phyloP scores from a whole-genome alignment of 53 echinoderm and acorn worm genomes.

The Temnopleurus reevesii region DNA sequence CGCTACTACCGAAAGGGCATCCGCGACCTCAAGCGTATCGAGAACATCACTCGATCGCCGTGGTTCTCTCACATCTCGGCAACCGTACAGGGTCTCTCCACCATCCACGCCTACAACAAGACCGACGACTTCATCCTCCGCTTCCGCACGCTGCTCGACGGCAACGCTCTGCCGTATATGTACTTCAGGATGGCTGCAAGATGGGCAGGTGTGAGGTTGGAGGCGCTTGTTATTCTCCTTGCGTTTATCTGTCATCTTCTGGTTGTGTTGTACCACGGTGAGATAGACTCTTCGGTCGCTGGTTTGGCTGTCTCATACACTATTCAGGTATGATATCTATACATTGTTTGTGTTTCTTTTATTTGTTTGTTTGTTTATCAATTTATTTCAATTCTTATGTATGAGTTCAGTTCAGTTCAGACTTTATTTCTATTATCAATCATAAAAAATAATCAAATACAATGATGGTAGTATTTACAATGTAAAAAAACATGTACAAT shows the following conservation, averaged over 20 bases:
- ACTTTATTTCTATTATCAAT: too few relatives aligned
- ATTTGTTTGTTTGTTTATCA: too few relatives aligned
- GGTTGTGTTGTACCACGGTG: conserved; percentile 73
- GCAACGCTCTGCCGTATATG: conserved; percentile 86
- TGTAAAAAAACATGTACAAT: too few relatives aligned
- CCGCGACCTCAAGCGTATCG: conserved; percentile 90
- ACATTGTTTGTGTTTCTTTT: background rate
- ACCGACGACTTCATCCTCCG: conserved; percentile 81
- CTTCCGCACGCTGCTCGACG: conserved; percentile 82
- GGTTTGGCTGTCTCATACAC: conserved; percentile 89
- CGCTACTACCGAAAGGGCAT: conserved; percentile 82
- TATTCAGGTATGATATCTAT: conserved; percentile 67
- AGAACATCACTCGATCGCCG: conserved; percentile 91
- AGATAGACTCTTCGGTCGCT: conserved; percentile 73
- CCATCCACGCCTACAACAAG: conserved; percentile 93
- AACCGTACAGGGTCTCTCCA: conserved; percentile 89
- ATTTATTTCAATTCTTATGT: too few relatives aligned
- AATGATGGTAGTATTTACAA: too few relatives aligned
- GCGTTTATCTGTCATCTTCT: conserved; percentile 69
- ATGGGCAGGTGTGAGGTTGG: conserved; percentile 90
- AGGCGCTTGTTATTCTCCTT: conserved; percentile 67
- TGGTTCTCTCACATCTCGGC: conserved; percentile 99
- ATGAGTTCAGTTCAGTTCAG: too few relatives aligned
- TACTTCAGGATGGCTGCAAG: conserved; percentile 83
- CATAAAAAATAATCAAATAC: too few relatives aligned